A percentile compares a stretch with the other conserved stretches of the same genome.
phyloP scores from a whole-genome alignment of 2,888 invertebrate species.

The Oligia latruncula region DNA sequence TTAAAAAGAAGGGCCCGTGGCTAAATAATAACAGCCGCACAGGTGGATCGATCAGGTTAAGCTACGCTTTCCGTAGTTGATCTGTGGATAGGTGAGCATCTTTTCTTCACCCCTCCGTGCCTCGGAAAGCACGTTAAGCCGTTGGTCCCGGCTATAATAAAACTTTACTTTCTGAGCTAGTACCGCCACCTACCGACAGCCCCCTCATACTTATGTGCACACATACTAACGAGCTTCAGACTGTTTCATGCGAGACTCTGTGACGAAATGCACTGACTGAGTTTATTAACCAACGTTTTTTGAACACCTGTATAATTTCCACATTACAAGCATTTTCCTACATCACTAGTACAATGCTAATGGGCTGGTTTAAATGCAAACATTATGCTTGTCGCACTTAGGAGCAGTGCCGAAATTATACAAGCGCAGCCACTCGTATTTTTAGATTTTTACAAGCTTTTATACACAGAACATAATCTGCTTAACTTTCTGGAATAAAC shows the following conservation, averaged over 20 bases:
- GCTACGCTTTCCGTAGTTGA: no score
- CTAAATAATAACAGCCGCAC: no score
- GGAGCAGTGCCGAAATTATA: not conserved
- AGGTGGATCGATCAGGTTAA: no score
- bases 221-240: not conserved
- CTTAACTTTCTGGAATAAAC: not conserved
- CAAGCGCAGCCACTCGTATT: no score
- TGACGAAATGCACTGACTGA: constrained; percentile 16
- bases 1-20: no score
- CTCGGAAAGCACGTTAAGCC: no score
- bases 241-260: not conserved
- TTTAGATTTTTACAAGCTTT: not conserved
- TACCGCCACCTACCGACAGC: no score
- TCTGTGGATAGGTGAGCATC: no score
- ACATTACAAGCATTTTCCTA: constrained; percentile 47
- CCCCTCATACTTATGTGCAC: not conserved
- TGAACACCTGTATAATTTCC: constrained; percentile 40
- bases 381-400: not conserved
- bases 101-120: no score
- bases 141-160: not conserved
- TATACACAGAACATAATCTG: not conserved
- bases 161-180: not conserved
- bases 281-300: constrained; percentile 23
- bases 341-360: constrained; percentile 4
- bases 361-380: constrained; percentile 34